A percentile compares a stretch with the other conserved stretches of the same genome.
Conservation (phyloP, 2,113 vertebrate species). For the Psilopsiagon aymara region DNA sequence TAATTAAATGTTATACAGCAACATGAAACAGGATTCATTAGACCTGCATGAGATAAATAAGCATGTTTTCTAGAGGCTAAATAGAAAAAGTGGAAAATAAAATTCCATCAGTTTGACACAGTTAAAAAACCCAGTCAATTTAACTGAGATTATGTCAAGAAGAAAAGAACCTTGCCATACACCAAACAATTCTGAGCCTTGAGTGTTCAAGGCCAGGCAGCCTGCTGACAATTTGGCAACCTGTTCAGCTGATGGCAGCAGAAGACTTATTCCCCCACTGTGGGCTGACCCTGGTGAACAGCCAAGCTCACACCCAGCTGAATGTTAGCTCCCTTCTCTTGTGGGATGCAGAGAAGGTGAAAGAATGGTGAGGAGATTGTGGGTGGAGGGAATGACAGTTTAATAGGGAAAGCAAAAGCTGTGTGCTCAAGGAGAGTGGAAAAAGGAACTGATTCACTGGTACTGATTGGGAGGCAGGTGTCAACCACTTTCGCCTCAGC, state of each 20-base stretch:
- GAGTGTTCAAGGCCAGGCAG: neutral
- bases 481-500: neutral
- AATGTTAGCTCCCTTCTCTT: rapidly evolving
- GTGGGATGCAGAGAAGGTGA: rapidly evolving
- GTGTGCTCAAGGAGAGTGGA: neutral
- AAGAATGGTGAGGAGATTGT: neutral
- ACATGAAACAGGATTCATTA: slow-evolving; percentile 5
- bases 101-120: neutral
- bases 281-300: rapidly evolving
- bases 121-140: neutral
- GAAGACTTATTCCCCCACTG: neutral
- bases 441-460: neutral
- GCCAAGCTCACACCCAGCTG: neutral
- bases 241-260: neutral
- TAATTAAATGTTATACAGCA: slow-evolving; percentile 16
- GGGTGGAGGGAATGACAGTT: neutral
- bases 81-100: neutral
- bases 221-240: neutral
- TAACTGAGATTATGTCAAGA: neutral
- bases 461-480: neutral
- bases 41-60: neutral
- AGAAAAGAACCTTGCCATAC: neutral
- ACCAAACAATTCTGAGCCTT: neutral
- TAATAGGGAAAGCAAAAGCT: neutral
- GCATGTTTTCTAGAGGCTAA: neutral